Evolutionary conservation across 2,888 invertebrate species (phyloP).

Genomic region (Tetranychus truncatus): DNA sequence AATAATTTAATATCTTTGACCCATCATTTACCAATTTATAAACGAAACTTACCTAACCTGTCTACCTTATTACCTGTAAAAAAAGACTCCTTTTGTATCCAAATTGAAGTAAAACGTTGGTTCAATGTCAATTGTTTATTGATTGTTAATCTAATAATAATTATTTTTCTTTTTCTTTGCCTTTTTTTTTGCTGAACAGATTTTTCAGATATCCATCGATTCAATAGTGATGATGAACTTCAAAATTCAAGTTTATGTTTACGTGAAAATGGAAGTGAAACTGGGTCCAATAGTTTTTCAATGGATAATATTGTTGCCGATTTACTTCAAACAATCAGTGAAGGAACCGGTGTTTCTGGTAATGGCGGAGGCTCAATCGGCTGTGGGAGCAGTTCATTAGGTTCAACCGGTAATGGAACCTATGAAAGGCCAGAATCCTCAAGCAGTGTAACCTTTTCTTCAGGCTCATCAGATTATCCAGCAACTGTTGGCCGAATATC

Average conservation of each 20-base stretch:
- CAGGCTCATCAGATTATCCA: slow-evolving; percentile 6
- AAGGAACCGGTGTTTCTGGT: slow-evolving; percentile 5
- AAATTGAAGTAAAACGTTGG: no score
- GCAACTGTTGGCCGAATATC: not conserved
- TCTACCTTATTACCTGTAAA: no score
- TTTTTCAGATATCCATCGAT: not conserved
- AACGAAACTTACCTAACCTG: no score
- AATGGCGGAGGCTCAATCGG: not conserved
- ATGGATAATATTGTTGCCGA: slow-evolving; percentile 10
- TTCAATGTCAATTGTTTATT: not conserved
- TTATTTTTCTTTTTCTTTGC: not conserved
- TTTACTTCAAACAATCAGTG: slow-evolving; percentile 2
- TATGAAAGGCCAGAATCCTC: slow-evolving; percentile 9
- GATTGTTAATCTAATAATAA: not conserved
- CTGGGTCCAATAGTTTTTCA: not conserved
- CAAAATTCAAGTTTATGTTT: slow-evolving; percentile 8
- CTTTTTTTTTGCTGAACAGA: not conserved
- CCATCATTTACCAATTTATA: no score
- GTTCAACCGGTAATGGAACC: not conserved
- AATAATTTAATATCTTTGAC: no score
- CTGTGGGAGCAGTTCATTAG: not conserved
- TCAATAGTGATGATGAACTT: slow-evolving; percentile 10
- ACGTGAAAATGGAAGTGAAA: not conserved
- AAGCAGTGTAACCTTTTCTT: slow-evolving; percentile 7
- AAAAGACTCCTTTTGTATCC: no score